Evolutionary conservation across 2,113 vertebrate species (phyloP).

Genomic region (Delphinus delphis): DNA sequence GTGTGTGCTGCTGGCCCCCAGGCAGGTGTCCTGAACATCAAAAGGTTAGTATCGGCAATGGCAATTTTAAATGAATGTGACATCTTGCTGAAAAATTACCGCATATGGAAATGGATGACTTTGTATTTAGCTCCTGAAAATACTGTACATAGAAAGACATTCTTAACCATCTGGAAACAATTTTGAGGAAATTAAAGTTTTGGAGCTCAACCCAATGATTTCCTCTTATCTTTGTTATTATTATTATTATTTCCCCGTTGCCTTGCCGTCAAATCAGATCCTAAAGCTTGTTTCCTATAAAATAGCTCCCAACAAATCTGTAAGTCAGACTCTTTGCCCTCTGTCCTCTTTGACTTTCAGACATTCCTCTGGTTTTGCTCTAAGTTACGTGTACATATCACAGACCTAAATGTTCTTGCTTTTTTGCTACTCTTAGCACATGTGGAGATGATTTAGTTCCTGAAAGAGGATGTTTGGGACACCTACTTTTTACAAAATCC

Average conservation of each 20-base stretch:
- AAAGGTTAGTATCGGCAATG: neutral
- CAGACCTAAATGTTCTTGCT: neutral
- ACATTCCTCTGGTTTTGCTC: neutral
- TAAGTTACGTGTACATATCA: neutral
- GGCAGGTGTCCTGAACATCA: neutral
- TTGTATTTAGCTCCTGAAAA: neutral
- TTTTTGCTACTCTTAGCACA: neutral
- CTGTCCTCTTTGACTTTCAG: neutral
- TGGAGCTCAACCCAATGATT: neutral
- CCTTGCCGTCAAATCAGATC: neutral
- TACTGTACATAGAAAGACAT: neutral
- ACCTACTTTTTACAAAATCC: neutral
- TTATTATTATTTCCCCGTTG: neutral
- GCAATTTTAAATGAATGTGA: neutral
- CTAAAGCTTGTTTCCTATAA: neutral
- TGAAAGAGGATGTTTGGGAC: neutral
- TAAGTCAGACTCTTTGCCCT: neutral
- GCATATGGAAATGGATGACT: neutral
- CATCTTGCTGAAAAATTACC: neutral
- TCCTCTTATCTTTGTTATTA: neutral
- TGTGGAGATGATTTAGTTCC: conserved; percentile 30
- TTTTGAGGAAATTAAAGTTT: conserved; percentile 51
- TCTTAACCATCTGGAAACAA: conserved; percentile 38
- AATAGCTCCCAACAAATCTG: neutral
- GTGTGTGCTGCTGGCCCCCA: neutral